Base-by-base conservation (phyloP, 2,113 vertebrate species). In the Chaetorhynchus papuensis region DNA sequence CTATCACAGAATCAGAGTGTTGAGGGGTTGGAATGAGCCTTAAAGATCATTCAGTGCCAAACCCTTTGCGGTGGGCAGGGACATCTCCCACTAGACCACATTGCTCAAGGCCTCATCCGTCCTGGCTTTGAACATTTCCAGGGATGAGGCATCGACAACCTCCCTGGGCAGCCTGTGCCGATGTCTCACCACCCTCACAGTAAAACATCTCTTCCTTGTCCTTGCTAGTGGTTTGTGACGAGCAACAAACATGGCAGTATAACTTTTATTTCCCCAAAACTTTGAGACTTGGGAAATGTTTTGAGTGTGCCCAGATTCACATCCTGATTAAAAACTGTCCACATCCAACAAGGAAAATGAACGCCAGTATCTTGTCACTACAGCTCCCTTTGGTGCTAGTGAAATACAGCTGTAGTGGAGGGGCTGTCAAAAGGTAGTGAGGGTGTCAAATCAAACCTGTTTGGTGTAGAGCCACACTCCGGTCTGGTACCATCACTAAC, bases 281-380 rank as follows among this genome's bases (percentile, higher is more conserved):
- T 68, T 21, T 10, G 22, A 16, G 30, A 49, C 15, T 4, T 7
- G 2, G 50, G 13, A 54, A 19, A 65, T 54, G 71, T 72, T 83
- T 63, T 33, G 61, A 59, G 44, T 5, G 9, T 9, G 27, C 4
- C 11, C n/a, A 39, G 19, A 7, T 39, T 76, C 33, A 31, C 3
- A 0, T 39, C 23, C 4, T 15, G 10, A 3, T 68, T n/a, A 10
- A 45, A 44, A 17, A 12, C 8, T 2, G 1, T 14, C 8, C 19
- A 15, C 22, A 9, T 31, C 4, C 11, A 37, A 1, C 5, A 10
- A 30, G 50, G 45, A 16, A 35, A 27, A 22, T 9, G 27, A 31
- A 13, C 0, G 0, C 7, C 7, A 2, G 0, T 52, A 10, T 42
- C 15, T 27, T 21, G 23, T 16, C n/a, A 1, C 41, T 11, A 0